These are phyloP conservation scores for Calosoma granatense DNA, from an alignment of 1,140 invertebrate species.

Conservation along the genomic window DNA sequence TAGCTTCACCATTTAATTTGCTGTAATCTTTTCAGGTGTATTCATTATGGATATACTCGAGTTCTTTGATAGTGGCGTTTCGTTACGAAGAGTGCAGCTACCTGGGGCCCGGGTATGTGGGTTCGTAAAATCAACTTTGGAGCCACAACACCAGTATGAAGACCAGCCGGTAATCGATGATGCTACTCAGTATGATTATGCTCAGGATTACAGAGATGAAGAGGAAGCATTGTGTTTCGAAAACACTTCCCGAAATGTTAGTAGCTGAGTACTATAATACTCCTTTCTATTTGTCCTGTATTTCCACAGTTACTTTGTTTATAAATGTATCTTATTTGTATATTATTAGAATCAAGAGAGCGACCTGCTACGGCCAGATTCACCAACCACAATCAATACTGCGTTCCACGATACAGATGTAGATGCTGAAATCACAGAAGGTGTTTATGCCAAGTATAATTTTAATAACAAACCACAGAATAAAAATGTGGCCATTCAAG, in stretches of 20 bases:
- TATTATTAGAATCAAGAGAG: background rate
- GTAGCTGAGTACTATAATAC: too few species aligned
- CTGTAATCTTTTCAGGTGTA: too few species aligned
- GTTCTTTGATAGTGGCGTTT: background rate
- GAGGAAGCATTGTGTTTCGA: background rate
- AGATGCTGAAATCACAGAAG: background rate
- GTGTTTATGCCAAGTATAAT: slow-evolving; percentile 10
- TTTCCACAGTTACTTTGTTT: too few species aligned
- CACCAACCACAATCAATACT: background rate
- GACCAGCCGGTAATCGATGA: background rate
- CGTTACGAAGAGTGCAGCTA: background rate
- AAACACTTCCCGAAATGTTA: too few species aligned
- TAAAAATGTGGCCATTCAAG: background rate
- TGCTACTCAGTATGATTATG: background rate
- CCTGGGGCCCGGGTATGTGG: background rate
- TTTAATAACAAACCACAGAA: slow-evolving; percentile 1
- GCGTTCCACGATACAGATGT: background rate
- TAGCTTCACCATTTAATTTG: too few species aligned
- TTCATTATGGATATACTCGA: background rate
- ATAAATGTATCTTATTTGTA: background rate
- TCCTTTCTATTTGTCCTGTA: too few species aligned
- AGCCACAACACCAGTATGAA: background rate
- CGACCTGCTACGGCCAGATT: background rate
- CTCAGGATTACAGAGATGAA: background rate
- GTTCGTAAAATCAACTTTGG: background rate